Percentiles rank a stretch among this genome's conserved stretches.
Evolutionary conservation across 1,140 invertebrate genomes (phyloP).

Genomic region (Euwallacea fornicatus): DNA sequence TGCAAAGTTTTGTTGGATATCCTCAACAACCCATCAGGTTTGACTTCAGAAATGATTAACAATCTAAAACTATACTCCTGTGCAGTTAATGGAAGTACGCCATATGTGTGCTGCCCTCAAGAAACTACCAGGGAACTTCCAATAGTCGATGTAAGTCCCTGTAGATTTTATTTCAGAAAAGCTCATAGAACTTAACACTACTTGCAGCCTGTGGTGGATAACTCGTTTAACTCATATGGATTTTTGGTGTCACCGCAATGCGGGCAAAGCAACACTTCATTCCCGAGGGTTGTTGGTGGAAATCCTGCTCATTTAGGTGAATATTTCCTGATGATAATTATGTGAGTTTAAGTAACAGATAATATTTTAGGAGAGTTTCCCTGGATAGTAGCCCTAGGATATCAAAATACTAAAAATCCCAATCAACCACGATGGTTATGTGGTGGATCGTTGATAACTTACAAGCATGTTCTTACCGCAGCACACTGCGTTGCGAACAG

Average conservation of each 20-base stretch:
- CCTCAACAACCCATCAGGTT: slow-evolving; percentile 43
- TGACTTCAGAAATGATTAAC: slow-evolving; percentile 30
- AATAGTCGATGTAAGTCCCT: slow-evolving; percentile 5
- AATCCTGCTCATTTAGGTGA: slow-evolving; percentile 50
- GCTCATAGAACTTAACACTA: neutral
- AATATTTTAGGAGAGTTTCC: slow-evolving; percentile 65
- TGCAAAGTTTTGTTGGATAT: slow-evolving; percentile 55
- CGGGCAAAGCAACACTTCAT: slow-evolving; percentile 47
- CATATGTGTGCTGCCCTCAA: slow-evolving; percentile 59
- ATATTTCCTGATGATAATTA: slow-evolving; percentile 6
- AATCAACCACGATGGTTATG: slow-evolving; percentile 66
- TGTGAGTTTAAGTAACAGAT: neutral
- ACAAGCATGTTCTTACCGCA: slow-evolving; percentile 76
- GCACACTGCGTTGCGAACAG: slow-evolving; percentile 75
- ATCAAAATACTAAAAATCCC: slow-evolving; percentile 56
- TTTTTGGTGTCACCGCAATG: slow-evolving; percentile 46
- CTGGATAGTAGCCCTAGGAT: slow-evolving; percentile 72
- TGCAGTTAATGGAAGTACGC: slow-evolving; percentile 56
- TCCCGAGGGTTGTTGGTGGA: slow-evolving; percentile 55
- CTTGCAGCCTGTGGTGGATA: slow-evolving; percentile 8
- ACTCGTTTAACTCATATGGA: neutral
- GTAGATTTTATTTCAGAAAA: neutral
- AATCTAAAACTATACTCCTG: slow-evolving; percentile 55
- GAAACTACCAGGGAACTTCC: slow-evolving; percentile 8
- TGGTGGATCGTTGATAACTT: slow-evolving; percentile 76